A percentile compares a stretch with the other conserved stretches of the same genome.
Evolutionary conservation across 2,888 invertebrate genomes (phyloP).

Genomic region (Gastrophysa polygoni): DNA sequence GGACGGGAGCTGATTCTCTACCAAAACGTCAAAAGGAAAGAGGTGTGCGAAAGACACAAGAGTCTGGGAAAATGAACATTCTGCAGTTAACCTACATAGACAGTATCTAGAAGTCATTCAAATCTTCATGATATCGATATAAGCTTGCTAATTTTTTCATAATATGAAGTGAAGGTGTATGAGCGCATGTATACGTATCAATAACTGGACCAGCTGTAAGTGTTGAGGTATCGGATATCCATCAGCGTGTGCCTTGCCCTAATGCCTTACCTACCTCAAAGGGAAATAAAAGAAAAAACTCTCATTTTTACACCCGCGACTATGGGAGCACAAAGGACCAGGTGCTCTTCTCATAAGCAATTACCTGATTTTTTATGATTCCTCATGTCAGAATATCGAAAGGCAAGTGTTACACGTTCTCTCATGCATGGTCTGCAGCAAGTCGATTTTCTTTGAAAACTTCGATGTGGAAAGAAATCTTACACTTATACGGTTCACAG

Average conservation of each 20-base stretch:
- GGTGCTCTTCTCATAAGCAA: neutral
- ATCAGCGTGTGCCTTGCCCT: neutral
- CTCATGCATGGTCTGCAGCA: neutral
- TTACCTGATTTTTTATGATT: neutral
- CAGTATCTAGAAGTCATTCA: no score
- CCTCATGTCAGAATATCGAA: conserved; percentile 28
- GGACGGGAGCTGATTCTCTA: no score
- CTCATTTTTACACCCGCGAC: neutral
- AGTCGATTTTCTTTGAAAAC: neutral
- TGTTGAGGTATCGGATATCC: neutral
- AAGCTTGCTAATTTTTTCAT: no score
- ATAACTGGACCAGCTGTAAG: neutral
- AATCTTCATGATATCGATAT: no score
- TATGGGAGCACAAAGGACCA: neutral
- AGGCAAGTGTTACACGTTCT: conserved; percentile 38
- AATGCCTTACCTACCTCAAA: neutral
- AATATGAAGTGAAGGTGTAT: neutral
- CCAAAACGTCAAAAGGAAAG: no score
- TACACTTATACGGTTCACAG: neutral
- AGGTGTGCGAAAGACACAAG: no score
- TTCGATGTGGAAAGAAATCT: neutral
- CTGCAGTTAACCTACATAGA: no score
- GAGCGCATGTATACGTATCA: neutral
- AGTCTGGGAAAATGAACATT: no score
- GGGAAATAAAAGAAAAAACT: neutral